phyloP scores from a whole-genome alignment of 2,113 vertebrate genomes.

The Gadus chalcogrammus region DNA sequence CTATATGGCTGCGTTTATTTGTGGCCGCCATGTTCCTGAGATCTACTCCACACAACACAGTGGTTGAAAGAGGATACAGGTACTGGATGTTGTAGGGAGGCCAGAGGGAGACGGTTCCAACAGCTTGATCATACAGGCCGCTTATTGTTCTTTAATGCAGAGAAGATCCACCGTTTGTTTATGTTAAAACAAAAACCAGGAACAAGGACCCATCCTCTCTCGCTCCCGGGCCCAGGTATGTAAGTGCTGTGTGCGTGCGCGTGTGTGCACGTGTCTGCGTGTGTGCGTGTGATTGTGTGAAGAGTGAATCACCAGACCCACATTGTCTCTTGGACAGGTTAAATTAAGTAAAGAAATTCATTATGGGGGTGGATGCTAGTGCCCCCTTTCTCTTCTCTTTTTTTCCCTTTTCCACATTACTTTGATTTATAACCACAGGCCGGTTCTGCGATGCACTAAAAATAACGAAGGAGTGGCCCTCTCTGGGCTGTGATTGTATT shows the following conservation, averaged over 20 bases:
- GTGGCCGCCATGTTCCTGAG: too few species aligned
- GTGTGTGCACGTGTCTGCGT: neutral
- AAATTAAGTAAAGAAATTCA: slow-evolving; percentile 58
- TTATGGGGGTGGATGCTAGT: slow-evolving; percentile 47
- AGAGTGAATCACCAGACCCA: slow-evolving; percentile 19
- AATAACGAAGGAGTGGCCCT: slow-evolving; percentile 68
- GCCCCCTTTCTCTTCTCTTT: neutral
- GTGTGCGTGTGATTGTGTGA: slow-evolving; percentile 6
- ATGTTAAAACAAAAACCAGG: too few species aligned
- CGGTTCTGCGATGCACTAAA: slow-evolving; percentile 61
- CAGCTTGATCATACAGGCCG: too few species aligned
- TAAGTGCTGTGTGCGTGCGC: neutral
- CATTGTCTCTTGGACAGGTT: slow-evolving; percentile 32
- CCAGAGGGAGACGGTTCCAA: too few species aligned
- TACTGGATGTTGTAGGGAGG: too few species aligned
- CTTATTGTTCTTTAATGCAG: too few species aligned
- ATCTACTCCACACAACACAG: too few species aligned
- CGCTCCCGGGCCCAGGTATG: too few species aligned
- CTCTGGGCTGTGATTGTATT: slow-evolving; percentile 68
- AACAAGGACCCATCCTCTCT: too few species aligned
- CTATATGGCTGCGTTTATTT: too few species aligned
- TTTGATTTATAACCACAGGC: slow-evolving; percentile 71
- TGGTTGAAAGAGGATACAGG: too few species aligned
- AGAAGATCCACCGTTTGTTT: too few species aligned
- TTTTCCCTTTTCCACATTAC: slow-evolving; percentile 48